phyloP scores from a whole-genome alignment of 2,113 vertebrate species.

The Ceratotherium simum region DNA sequence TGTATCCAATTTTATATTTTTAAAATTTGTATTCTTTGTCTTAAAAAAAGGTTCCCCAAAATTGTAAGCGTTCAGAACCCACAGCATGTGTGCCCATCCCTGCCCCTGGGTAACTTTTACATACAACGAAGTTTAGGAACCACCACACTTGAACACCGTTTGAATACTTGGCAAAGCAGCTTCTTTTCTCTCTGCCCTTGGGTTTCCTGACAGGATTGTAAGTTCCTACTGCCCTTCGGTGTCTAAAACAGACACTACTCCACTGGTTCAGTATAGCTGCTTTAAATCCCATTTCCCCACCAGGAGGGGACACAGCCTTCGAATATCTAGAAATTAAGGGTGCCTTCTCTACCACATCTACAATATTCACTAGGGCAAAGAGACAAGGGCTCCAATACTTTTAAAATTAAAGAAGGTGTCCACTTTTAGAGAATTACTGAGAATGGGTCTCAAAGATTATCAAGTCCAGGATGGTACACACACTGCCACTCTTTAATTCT shows the following conservation, averaged over 20 bases:
- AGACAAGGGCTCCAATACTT: background rate
- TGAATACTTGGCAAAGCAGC: background rate
- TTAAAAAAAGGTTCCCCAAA: background rate
- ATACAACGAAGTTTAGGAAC: background rate
- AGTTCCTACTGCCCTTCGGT: background rate
- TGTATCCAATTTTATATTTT: constrained; percentile 34
- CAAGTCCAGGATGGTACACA: background rate
- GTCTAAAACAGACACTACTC: background rate
- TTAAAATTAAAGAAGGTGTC: background rate
- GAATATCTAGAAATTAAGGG: background rate
- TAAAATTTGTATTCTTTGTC: background rate
- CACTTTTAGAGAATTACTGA: constrained; percentile 23
- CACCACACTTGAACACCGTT: background rate
- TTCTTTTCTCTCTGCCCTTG: background rate
- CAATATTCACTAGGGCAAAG: background rate
- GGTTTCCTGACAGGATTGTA: background rate
- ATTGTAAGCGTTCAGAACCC: background rate
- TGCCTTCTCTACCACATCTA: background rate
- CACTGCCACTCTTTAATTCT: background rate
- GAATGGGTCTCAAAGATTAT: background rate
- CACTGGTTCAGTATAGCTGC: background rate
- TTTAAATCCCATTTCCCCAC: background rate
- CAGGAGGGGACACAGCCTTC: background rate
- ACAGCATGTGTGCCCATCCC: background rate
- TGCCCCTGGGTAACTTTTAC: background rate